Evolutionary conservation across 2,888 invertebrate species (phyloP), one percentile per base, ranked within the genome.

Genomic region (Disparrhopalites patrizii): DNA sequence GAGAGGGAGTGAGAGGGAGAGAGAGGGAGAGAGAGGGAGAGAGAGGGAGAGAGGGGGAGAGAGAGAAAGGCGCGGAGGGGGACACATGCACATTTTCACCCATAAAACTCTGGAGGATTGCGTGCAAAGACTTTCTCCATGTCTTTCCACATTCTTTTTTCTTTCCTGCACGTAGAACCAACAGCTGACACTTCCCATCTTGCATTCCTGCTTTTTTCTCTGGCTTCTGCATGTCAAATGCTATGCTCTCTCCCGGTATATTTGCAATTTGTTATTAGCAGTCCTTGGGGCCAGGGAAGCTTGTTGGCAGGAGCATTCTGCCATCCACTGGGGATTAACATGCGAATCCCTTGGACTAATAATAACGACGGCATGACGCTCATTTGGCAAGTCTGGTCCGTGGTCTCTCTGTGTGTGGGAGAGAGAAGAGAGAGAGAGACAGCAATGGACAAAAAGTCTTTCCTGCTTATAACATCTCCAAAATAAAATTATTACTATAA

Each of bases 131-230:
- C 13, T 43, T 43, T 13, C 43, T 13, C 4, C n/a, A 7, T 13
- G n/a, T 13, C 13, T 43, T 7, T 43, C 43, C 13, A n/a, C 43
- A 18, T 43, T 3, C 4, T 3, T 7, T 43, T 43, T 7, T 13
- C 43, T 43, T 30, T 58, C 30, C 56, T 33, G 36, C 56, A 40
- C 38, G 40, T 51, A 4, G 57, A 57, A 57, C 36, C 25, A 38
- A 36, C 36, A 33, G 47, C 28, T 15, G 50, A 60, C 18, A 60
- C n/a, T n/a, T n/a, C n/a, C n/a, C n/a, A 50, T 56, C n/a, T 30
- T 56, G 36, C 23, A 38, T 56, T 28, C 54, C 28, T 7, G 2
- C 20, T 30, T 54, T 23, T 28, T 61, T 33, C 50, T 33, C n/a
- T 31, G 30, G 50, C 27, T 50, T 20, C n/a, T n/a, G n/a, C n/a